Evolutionary conservation across 2,113 vertebrate genomes (phyloP), one percentile per base, ranked within the genome.

Genomic region (Talpa occidentalis): DNA sequence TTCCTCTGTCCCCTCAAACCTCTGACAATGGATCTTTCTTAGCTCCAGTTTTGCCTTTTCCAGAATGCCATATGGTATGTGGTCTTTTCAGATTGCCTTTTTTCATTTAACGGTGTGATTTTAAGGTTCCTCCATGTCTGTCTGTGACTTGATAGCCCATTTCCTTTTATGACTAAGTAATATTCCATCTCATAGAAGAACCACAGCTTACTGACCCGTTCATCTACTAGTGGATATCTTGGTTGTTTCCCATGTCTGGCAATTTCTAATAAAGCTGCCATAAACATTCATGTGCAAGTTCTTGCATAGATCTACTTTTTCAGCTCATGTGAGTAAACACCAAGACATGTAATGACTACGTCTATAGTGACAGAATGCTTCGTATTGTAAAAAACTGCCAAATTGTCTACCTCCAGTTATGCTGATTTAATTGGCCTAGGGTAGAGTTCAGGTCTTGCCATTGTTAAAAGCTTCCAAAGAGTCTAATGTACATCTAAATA

Each of bases 301-400:
- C 80, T n/a, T 81, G 9, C 6, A 19, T 59, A n/a, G 85, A 90
- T 14, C 15, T 28, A 84, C 47, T 22, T 80, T 80, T 88, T 78
- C 47, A 56, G 67, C 37, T 85, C 60, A 72, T 84, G 42, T 92
- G 81, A 42, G 74, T 72, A 81, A 92, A 96, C 60, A 92, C 12
- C 80, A 87, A 90, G 28, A 12, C 67, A 22, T 60, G 19, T 0
- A 19, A 88, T 1, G 54, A 26, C n/a, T 35, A 17, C 37, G 32
- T 91, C 40, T 2, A 79, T 8, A 9, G n/a, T n/a, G 77, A 92
- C 11, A 72, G 5, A 37, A 32, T 54, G 54, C 9, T 79, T 54
- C 30, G 6, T 74, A 91, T 67, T 77, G 10, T 32, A 84, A 77
- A 30, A 70, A 70, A 56, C 66, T 79, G 28, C 5, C 59, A 69